Conservation (phyloP, 2,113 vertebrate genomes). For the Tylochromis polylepis region DNA sequence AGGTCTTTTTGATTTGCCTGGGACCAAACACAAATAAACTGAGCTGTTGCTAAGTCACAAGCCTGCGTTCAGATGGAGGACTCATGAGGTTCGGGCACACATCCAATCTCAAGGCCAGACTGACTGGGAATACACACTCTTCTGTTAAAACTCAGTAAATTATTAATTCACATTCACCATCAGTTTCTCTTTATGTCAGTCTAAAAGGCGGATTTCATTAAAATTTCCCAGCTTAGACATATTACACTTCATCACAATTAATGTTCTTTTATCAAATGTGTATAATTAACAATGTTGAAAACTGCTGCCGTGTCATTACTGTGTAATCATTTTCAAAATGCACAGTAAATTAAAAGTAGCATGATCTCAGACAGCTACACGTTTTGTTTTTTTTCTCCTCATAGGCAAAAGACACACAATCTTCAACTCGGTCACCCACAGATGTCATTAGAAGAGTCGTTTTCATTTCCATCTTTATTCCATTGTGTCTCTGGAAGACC, state of each 20-base stretch:
- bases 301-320: neutral
- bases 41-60: slow-evolving; percentile 3
- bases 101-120: neutral
- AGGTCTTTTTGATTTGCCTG: neutral
- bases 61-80: neutral
- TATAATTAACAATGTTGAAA: neutral
- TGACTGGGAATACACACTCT: neutral
- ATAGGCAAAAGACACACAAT: neutral
- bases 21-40: slow-evolving; percentile 3
- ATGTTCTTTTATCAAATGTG: neutral
- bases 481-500: neutral
- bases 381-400: neutral
- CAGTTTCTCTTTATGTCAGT: neutral
- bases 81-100: neutral
- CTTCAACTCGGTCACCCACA: neutral
- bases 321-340: neutral
- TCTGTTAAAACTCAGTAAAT: neutral
- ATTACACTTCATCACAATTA: neutral
- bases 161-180: neutral
- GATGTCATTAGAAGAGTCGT: neutral
- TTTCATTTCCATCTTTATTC: neutral
- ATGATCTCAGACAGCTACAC: neutral
- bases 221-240: neutral
- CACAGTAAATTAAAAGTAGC: slow-evolving; percentile 6
- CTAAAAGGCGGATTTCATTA: neutral